These are phyloP conservation scores for Pterostichus madidus DNA, from an alignment of 2,888 invertebrate genomes.

Conservation along the genomic window DNA sequence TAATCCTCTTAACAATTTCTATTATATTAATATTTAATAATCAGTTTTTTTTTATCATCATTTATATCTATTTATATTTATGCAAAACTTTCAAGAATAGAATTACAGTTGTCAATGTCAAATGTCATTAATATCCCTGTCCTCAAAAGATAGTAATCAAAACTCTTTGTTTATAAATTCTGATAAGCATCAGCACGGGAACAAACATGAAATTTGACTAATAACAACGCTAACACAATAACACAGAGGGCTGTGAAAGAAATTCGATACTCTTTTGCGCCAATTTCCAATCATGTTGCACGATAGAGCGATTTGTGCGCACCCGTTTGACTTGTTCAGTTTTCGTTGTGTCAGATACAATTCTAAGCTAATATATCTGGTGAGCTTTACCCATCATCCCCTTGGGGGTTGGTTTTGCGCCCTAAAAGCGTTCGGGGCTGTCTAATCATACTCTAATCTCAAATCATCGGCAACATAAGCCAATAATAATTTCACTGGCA, in stretches of 20 bases:
- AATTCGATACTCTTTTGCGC: conserved; percentile 31
- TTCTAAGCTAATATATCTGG: conserved; percentile 73
- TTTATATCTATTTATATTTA: too few relatives aligned
- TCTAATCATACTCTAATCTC: conserved; percentile 67
- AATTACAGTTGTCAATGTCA: not conserved
- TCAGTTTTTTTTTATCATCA: too few relatives aligned
- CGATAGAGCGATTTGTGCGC: conserved; percentile 28
- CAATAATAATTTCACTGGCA: conserved; percentile 66
- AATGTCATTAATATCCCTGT: not conserved
- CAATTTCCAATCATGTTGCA: not conserved
- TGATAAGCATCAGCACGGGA: not conserved
- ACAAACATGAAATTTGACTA: conserved; percentile 3
- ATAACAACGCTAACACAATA: conserved; percentile 38
- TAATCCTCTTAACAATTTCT: too few relatives aligned
- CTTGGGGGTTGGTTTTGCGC: conserved; percentile 41
- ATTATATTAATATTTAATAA: too few relatives aligned
- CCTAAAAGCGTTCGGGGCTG: conserved; percentile 18
- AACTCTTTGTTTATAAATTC: conserved; percentile 42
- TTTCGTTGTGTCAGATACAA: conserved; percentile 71
- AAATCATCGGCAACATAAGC: conserved; percentile 67
- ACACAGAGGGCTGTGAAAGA: conserved; percentile 42
- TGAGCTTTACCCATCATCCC: conserved; percentile 64
- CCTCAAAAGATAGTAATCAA: conserved; percentile 6
- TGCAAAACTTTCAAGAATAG: not conserved
- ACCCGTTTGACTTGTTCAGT: conserved; percentile 53